Percentiles rank a stretch among this genome's conserved stretches.
These are phyloP conservation scores for Apteryx owenii DNA, from an alignment of 2,113 vertebrate genomes.

Conservation along the genomic window DNA sequence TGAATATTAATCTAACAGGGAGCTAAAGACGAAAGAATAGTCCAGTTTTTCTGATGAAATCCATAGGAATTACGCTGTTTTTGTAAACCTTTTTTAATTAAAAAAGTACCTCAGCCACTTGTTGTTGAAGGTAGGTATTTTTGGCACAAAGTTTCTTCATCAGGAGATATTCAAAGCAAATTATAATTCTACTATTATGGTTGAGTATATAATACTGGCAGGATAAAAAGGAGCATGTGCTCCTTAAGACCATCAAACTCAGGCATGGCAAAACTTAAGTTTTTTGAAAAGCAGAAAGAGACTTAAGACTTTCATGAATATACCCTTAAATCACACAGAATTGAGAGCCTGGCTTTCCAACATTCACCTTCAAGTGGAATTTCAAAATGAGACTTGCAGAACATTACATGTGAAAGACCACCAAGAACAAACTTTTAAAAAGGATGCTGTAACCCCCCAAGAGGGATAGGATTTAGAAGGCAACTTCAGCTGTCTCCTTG, in stretches of 20 bases:
- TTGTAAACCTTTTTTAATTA: neutral
- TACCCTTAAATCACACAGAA: neutral
- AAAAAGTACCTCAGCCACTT: neutral
- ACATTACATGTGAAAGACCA: neutral
- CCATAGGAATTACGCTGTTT: neutral
- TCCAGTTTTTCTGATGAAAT: neutral
- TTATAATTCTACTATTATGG: neutral
- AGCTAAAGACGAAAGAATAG: neutral
- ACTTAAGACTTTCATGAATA: neutral
- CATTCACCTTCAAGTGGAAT: neutral
- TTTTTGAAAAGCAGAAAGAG: neutral
- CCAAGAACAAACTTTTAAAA: neutral
- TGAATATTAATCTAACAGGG: neutral
- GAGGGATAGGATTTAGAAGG: neutral
- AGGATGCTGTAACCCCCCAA: neutral
- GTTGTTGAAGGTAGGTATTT: neutral
- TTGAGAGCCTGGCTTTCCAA: neutral
- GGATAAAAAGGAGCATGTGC: neutral
- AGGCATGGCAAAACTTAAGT: too few species aligned
- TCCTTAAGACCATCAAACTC: neutral
- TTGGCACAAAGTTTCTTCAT: neutral
- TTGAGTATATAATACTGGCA: neutral
- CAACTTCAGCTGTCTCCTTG: neutral
- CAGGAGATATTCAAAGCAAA: neutral
- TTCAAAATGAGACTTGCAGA: neutral